Conservation (phyloP, 2,888 invertebrate species). For the Cenopis cana region DNA sequence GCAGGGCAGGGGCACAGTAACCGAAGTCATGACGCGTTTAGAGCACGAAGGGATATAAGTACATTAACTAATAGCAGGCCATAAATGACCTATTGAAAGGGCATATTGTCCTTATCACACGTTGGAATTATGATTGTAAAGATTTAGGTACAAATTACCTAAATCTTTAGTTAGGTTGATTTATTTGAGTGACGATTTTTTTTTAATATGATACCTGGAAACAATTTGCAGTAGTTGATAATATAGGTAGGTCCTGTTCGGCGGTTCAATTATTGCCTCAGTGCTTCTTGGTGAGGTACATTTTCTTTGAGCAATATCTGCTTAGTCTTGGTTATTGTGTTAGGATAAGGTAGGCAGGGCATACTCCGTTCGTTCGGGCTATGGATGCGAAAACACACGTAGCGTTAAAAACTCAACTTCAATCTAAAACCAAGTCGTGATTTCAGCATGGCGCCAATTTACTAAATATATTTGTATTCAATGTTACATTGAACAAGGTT, state of each 20-base stretch:
- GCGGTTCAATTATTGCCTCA: no score
- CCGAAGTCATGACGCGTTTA: conserved; percentile 49
- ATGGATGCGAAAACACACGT: not conserved
- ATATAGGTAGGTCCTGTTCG: no score
- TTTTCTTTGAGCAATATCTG: no score
- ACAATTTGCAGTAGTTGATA: not conserved
- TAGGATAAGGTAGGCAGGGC: not conserved
- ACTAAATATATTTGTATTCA: conserved; percentile 11
- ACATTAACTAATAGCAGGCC: no score
- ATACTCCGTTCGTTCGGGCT: not conserved
- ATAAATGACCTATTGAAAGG: conserved; percentile 13
- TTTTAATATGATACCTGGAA: not conserved
- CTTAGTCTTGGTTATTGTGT: no score
- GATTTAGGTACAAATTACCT: no score
- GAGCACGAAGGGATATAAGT: conserved; percentile 34
- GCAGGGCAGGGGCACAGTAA: conserved; percentile 49
- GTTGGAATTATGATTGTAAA: not conserved
- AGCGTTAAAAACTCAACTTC: not conserved
- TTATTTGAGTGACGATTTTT: not conserved
- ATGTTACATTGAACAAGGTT: conserved; percentile 22
- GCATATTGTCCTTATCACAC: conserved; percentile 25
- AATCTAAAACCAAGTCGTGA: not conserved
- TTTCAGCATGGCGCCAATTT: conserved; percentile 5
- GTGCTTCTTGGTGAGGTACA: no score
- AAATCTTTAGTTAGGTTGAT: not conserved